Percentiles rank a stretch among this genome's conserved stretches.
Conservation (phyloP, 2,113 vertebrate genomes). For the Hystrix brachyura region DNA sequence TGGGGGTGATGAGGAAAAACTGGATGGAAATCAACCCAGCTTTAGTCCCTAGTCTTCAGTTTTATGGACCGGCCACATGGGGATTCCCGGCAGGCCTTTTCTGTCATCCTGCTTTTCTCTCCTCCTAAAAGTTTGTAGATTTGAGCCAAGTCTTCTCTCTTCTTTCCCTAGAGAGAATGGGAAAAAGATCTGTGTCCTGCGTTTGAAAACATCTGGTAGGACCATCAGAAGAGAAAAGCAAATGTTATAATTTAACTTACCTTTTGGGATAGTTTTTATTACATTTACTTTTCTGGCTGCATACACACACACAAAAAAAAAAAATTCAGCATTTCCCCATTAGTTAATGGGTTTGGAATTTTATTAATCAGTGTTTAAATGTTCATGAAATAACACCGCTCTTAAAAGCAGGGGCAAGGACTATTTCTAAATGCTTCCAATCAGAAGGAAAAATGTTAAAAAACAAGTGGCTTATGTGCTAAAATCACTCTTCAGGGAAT, state of each 20-base stretch:
- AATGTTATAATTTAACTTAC: constrained; percentile 88
- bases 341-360: constrained; percentile 90
- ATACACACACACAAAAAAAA: constrained; percentile 66
- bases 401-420: constrained; percentile 88
- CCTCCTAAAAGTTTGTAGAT: constrained; percentile 58
- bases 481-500: constrained; percentile 83
- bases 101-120: not conserved
- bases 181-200: constrained; percentile 74
- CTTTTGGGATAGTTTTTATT: constrained; percentile 88
- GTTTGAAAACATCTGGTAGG: constrained; percentile 88
- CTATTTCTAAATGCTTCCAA: constrained; percentile 88
- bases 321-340: constrained; percentile 86
- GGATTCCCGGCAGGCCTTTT: constrained; percentile 1
- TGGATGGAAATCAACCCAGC: not conserved
- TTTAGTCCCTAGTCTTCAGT: not conserved
- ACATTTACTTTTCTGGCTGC: constrained; percentile 86
- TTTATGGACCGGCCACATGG: not conserved
- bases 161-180: constrained; percentile 77
- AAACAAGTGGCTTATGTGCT: constrained; percentile 85
- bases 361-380: constrained; percentile 89
- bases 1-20: not conserved
- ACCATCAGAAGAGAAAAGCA: constrained; percentile 84
- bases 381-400: constrained; percentile 88
- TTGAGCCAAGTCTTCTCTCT: constrained; percentile 79
- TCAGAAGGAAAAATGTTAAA: constrained; percentile 89